These are phyloP conservation scores for Tachystola acroxantha DNA, from an alignment of 2,888 invertebrate species.

Conservation along the genomic window DNA sequence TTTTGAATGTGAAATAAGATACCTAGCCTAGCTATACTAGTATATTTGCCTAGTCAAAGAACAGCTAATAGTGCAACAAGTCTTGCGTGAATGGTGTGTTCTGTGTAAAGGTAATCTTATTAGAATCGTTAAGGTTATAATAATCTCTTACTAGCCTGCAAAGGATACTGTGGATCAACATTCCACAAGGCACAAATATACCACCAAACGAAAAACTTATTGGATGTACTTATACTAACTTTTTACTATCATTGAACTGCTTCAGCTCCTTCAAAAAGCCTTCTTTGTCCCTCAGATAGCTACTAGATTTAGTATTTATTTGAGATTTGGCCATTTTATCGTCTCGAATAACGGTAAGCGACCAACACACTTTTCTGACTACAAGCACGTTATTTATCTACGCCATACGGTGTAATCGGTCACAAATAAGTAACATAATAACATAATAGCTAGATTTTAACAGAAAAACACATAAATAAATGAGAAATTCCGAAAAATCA, in stretches of 20 bases:
- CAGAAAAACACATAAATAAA: constrained; percentile 16
- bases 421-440: constrained; percentile 2
- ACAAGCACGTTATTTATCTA: not conserved
- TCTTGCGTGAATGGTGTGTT: too few relatives aligned
- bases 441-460: not conserved
- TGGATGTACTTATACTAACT: constrained; percentile 80
- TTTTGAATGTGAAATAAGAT: too few relatives aligned
- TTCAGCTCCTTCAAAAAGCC: constrained; percentile 90
- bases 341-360: constrained; percentile 2
- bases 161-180: too few relatives aligned
- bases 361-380: not conserved
- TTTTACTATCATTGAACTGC: constrained; percentile 94
- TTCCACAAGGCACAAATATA: too few relatives aligned
- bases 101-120: too few relatives aligned
- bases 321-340: constrained; percentile 66
- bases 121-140: too few relatives aligned
- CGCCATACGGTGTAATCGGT: not conserved
- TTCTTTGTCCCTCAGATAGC: constrained; percentile 87
- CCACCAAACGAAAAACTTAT: too few relatives aligned
- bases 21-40: too few relatives aligned
- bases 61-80: too few relatives aligned
- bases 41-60: too few relatives aligned
- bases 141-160: too few relatives aligned
- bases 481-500: constrained; percentile 8
- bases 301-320: constrained; percentile 78